Evolutionary conservation across 2,888 invertebrate genomes (phyloP), one percentile per base, ranked within the genome.

Genomic region (Megaustenia siamemsis): DNA sequence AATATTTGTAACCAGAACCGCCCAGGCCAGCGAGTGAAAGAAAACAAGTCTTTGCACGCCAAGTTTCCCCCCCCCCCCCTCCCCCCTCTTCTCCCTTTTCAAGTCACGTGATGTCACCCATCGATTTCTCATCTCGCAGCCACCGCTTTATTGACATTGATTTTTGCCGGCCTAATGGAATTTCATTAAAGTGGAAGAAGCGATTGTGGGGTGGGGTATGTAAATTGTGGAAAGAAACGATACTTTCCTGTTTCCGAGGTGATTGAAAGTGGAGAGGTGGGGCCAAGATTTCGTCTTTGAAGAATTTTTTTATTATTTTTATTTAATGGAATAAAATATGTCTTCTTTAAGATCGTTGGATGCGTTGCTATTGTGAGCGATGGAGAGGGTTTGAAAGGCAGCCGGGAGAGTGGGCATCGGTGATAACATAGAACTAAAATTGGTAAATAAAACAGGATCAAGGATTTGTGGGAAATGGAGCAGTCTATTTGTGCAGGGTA

Each of bases 121-220:
- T 82, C 75, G 82, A 82, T 82, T 73, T 60, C 60, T 75, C 28
- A 35, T 18, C 69, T 21, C 28, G 69, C 71, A 35, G 81, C 81
- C 56, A 81, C n/a, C 68, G 56, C 28, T 81, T 81, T 82, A 82
- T 82, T 82, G 75, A 75, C 75, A 82, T 82, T 82, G 82, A 82
- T 82, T 82, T 82, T 75, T 82, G 82, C 66, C 82, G 43, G 75
- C 66, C 75, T 82, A 82, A 82, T 82, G 82, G 82, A 82, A 82
- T 82, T 82, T 82, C 75, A 82, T 82, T 82, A 82, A 75, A 82
- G 49, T 28, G 53, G 69, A 24, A 24, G n/a, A n/a, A 40, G 12
- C 38, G 56, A 49, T 28, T 40, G 28, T 28, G 18, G n/a, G 60
- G 49, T 24, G 49, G 18, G 69, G 56, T 56, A 69, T 56, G 81